Base-by-base conservation (phyloP, 2,113 vertebrate species). In the Tragelaphus buxtoni region DNA sequence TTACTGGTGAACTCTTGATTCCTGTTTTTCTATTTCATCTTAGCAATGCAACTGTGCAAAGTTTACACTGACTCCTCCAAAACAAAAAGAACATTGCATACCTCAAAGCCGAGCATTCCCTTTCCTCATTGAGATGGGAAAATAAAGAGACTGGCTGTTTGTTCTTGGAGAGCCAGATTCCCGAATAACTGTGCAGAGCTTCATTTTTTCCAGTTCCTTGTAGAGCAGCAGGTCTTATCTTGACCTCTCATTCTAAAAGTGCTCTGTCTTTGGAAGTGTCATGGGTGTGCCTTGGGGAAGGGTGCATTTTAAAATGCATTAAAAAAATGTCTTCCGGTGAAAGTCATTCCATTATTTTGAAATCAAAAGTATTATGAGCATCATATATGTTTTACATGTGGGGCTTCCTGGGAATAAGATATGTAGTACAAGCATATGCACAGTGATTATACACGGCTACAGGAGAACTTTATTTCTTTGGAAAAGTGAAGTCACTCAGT, bases 241-340 rank as follows among this genome's bases (percentile, higher is more conserved):
- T 94, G 90, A 84, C 80, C 55, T 93, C n/a, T 77, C 20, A 10
- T 90, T 88, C 58, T 96, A 92, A 96, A 97, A 85, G 92, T 88
- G 79, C 56, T 49, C 83, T 93, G 51, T 90, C 87, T 97, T 88
- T 90, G 92, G 32, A 95, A 92, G 39, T 74, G 93, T 35, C 77
- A 49, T 17, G 28, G 18, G 17, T 53, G 28, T 60, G 45, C 55
- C 49, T 49, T 81, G 60, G 92, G 55, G 47, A 96, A 94, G 58
- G 28, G 35, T 56, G 13, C 35, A 56, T 26, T 58, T 56, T 24
- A 56, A 56, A 56, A 56, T 24, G 55, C 55, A 24, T 56, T 93
- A 58, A 17, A 72, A 49, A 58, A 32, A 47, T n/a, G 3, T 69
- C 95, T 92, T 11, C n/a, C 18, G 22, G 47, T 39, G 79, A 77